These are phyloP conservation scores for Neodiprion lecontei DNA, from an alignment of 1,140 invertebrate species.

Conservation along the genomic window DNA sequence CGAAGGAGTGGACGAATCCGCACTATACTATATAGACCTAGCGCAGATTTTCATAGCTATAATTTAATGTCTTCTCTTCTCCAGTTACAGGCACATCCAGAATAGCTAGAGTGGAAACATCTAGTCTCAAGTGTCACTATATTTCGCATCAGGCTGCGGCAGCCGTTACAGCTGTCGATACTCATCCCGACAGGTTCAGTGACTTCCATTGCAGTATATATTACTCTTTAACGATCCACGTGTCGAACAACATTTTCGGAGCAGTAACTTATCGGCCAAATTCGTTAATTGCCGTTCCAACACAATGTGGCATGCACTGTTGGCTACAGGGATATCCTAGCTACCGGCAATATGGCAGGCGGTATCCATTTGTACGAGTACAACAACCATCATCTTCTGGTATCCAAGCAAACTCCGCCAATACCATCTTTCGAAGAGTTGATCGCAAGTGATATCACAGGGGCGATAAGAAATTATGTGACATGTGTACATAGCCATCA, in stretches of 20 bases:
- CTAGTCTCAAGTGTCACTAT: slow-evolving; percentile 30
- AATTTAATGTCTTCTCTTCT: neutral
- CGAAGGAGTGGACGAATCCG: neutral
- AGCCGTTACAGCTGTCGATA: slow-evolving; percentile 33
- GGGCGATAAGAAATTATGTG: slow-evolving; percentile 30
- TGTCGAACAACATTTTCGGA: neutral
- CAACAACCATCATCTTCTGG: slow-evolving; percentile 18
- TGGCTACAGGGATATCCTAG: slow-evolving; percentile 32
- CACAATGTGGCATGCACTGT: neutral
- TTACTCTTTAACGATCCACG: neutral
- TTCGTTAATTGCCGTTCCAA: too few relatives aligned
- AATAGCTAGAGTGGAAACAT: slow-evolving; percentile 36
- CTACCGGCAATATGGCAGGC: slow-evolving; percentile 31
- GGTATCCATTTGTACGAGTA: slow-evolving; percentile 34
- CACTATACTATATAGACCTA: too few relatives aligned
- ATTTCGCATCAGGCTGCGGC: slow-evolving; percentile 23
- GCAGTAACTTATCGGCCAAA: too few relatives aligned
- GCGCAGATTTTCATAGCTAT: too few relatives aligned
- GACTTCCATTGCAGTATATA: neutral
- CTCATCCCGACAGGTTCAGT: slow-evolving; percentile 35
- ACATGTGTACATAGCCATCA: slow-evolving; percentile 26
- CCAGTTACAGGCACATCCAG: slow-evolving; percentile 28
- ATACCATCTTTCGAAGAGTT: slow-evolving; percentile 28
- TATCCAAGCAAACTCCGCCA: slow-evolving; percentile 24
- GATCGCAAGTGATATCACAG: slow-evolving; percentile 24